Percentiles rank a stretch among this genome's conserved stretches.
Evolutionary conservation across 2,888 invertebrate species (phyloP).

Genomic region (Corbicula japonica): DNA sequence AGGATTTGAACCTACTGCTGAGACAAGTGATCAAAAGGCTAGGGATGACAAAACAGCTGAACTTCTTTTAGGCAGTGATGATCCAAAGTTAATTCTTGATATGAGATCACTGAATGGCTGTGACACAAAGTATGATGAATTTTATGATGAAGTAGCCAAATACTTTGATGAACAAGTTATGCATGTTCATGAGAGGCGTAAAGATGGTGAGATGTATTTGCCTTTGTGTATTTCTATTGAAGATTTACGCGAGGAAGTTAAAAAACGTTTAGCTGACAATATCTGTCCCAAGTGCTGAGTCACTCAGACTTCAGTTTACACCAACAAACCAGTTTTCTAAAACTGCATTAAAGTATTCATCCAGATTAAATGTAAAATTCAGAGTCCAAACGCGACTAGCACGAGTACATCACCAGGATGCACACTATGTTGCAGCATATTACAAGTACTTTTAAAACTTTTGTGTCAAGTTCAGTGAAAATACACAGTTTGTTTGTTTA

Average conservation of each 20-base stretch:
- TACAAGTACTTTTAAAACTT: conserved; percentile 45
- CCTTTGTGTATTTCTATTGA: conserved; percentile 36
- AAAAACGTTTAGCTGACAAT: conserved; percentile 26
- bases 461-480: conserved; percentile 13
- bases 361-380: conserved; percentile 48
- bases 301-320: conserved; percentile 45
- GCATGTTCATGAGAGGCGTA: conserved; percentile 16
- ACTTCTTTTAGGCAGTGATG: conserved; percentile 13
- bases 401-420: conserved; percentile 41
- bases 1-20: conserved; percentile 11
- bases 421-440: conserved; percentile 30
- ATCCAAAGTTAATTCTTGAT: conserved; percentile 8
- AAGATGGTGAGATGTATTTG: conserved; percentile 13
- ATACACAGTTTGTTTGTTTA: conserved; percentile 18
- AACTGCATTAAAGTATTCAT: conserved; percentile 40
- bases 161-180: conserved; percentile 33
- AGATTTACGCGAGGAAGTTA: conserved; percentile 18
- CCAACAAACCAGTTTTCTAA: conserved; percentile 33
- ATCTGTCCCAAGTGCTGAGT: conserved; percentile 38
- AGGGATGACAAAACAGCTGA: conserved; percentile 3
- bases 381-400: conserved; percentile 39
- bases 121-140: conserved; percentile 17
- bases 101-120: conserved; percentile 9
- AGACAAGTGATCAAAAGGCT: not conserved
- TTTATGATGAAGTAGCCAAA: conserved; percentile 22